Evolutionary conservation across 2,113 vertebrate genomes (phyloP).

Genomic region (Benitochromis conjunctus): DNA sequence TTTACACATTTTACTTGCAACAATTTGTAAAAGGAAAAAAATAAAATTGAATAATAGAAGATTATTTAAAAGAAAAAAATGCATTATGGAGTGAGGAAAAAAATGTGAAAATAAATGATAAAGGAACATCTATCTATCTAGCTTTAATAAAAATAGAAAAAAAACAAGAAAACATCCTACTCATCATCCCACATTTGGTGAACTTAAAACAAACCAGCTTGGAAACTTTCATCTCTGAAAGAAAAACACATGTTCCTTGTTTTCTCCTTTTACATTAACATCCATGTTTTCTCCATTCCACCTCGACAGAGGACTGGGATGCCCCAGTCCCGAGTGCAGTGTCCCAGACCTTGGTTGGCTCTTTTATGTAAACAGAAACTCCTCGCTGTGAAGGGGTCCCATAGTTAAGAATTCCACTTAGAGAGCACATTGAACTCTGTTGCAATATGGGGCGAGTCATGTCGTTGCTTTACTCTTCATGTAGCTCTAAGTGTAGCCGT

Average conservation of each 20-base stretch:
- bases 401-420: slow-evolving; percentile 78
- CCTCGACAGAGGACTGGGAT: slow-evolving; percentile 55
- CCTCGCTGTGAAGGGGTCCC: slow-evolving; percentile 78
- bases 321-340: slow-evolving; percentile 70
- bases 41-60: background rate
- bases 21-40: background rate
- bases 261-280: slow-evolving; percentile 59
- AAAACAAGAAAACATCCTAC: background rate
- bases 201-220: slow-evolving; percentile 17
- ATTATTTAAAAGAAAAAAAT: background rate
- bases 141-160: background rate
- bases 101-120: background rate
- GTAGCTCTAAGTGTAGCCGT: slow-evolving; percentile 52
- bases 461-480: slow-evolving; percentile 43
- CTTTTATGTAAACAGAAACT: slow-evolving; percentile 74
- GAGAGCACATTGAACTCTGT: slow-evolving; percentile 46
- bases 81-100: background rate
- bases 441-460: slow-evolving; percentile 53
- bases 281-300: slow-evolving; percentile 66
- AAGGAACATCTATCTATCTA: background rate
- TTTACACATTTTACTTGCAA: background rate
- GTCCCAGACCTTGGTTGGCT: slow-evolving; percentile 61
- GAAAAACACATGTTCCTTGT: slow-evolving; percentile 48
- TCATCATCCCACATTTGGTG: slow-evolving; percentile 11
- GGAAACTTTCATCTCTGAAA: slow-evolving; percentile 55